Evolutionary conservation across 1,140 invertebrate species (phyloP), one percentile per base, ranked within the genome.

Genomic region (Lamellibrachia luymesi): DNA sequence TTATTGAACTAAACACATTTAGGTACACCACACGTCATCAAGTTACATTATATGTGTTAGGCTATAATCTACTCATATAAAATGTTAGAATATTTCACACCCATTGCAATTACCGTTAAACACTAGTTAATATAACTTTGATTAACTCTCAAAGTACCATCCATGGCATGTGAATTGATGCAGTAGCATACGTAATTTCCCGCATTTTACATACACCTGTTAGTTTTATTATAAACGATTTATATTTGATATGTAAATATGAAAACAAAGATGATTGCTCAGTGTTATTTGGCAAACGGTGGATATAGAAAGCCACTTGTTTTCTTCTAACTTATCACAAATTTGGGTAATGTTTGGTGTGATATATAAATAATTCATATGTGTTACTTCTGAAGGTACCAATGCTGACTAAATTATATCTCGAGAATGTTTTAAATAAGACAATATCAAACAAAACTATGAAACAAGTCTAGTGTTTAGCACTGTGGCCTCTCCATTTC

Each of bases 381-480:
- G 52, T 13, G 6, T 56, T 56, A 13, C 64, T 80, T 80, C 64
- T 80, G 64, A 80, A 17, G 5, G 38, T 38, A 38, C 38, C 38
- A 38, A 38, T 38, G 38, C 38, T 38, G 38, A 38, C 38, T 38
- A 38, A 38, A 38, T 38, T 0, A 38, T 38, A 38, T 38, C 38
- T 38, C 38, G 38, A 38, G 38, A 38, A 38, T 7, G 52, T 56
- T 56, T 56, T 56, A 80, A 80, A 80, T 80, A 17, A 80, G 8
- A 22, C 64, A 80, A 8, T 80, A 22, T 80, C 1, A 38, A 80
- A 80, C 17, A 80, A 80, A 80, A 80, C 7, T 80, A 80, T 80
- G 64, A 80, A 80, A 8, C 13, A 80, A 80, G 13, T 80, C 64
- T 4, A 10, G 64, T 17, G 64, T 17, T 80, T 80, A 97, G 25